Base-by-base conservation (phyloP, 1,140 invertebrate genomes). In the Drosophila eugracilis region DNA sequence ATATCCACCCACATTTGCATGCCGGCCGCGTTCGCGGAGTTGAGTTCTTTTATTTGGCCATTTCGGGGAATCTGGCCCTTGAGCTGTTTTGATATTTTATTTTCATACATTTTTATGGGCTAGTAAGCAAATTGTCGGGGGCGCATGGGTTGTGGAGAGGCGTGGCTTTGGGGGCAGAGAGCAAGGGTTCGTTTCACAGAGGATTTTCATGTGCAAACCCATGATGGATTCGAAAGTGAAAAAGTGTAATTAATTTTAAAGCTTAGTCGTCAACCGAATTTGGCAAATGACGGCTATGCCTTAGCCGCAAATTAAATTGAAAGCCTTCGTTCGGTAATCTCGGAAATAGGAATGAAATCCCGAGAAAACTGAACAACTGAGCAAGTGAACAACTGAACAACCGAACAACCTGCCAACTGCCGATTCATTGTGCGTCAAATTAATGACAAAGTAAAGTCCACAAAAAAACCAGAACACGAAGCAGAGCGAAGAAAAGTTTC, bases 341-440 rank as follows among this genome's bases (percentile, higher is more conserved):
- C 28, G 47, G 28, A 67, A 67, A 53, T 53, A 36, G 36, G 32
- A 65, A 15, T 36, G 48, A 50, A 39, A 44, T 60, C 30, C 30
- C 15, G 15, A 30, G 15, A 49, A 41, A n/a, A 48, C 26, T 45
- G 65, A 70, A 30, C 41, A 52, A 30, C 30, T 34, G 42, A 50
- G 71, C 44, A 71, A 72, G n/a, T n/a, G n/a, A n/a, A n/a, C n/a
- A n/a, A 48, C 26, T 45, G 65, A 70, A 30, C 41, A 52, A 30
- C 30, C 37, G 42, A 50, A 72, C 44, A 71, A 72, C 37, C 69
- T 49, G 50, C 53, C 47, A 79, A 72, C 34, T 80, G 59, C 54
- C 60, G 41, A 66, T 44, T 83, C 79, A 83, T 75, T 66, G 63
- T 79, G 70, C 58, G 63, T 78, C 79, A 84, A 83, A 84, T 83